These are phyloP conservation scores for Nothobranchius kuhntae DNA, from an alignment of 2,113 vertebrate species.

Conservation along the genomic window DNA sequence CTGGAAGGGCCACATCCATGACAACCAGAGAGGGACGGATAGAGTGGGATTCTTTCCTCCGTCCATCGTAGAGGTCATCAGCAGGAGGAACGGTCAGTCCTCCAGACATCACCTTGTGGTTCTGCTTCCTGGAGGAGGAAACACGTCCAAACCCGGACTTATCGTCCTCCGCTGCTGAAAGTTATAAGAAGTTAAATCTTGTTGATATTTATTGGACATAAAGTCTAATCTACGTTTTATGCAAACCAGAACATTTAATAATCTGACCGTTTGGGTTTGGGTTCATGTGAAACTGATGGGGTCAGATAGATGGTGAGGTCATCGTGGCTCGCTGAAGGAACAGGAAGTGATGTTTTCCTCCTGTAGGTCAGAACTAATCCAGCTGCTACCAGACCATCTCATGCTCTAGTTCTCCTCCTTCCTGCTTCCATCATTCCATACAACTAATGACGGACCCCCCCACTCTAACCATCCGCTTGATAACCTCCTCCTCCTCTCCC, in stretches of 20 bases:
- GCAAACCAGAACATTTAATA: too few relatives aligned
- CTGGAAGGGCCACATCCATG: slow-evolving; percentile 96
- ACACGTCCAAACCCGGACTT: too few relatives aligned
- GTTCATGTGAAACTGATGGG: too few relatives aligned
- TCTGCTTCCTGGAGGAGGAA: too few relatives aligned
- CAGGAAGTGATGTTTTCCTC: not conserved
- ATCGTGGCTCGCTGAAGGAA: not conserved
- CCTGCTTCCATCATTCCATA: slow-evolving; percentile 46
- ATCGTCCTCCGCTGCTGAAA: too few relatives aligned
- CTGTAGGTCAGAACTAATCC: slow-evolving; percentile 22
- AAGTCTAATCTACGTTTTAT: too few relatives aligned
- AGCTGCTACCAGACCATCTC: slow-evolving; percentile 34
- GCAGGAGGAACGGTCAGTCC: slow-evolving; percentile 83
- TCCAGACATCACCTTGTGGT: not conserved
- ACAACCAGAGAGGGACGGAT: slow-evolving; percentile 87
- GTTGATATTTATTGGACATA: too few relatives aligned
- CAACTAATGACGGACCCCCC: slow-evolving; percentile 53
- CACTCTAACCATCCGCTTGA: slow-evolving; percentile 53
- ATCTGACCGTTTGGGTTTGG: too few relatives aligned
- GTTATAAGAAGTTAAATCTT: too few relatives aligned
- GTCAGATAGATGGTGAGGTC: too few relatives aligned
- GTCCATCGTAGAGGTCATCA: slow-evolving; percentile 94
- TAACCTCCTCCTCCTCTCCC: slow-evolving; percentile 19
- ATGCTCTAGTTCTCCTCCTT: slow-evolving; percentile 18
- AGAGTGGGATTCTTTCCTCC: slow-evolving; percentile 92